phyloP scores from a whole-genome alignment of 2,797 vertebrate genomes.

The Argentina silus region DNA sequence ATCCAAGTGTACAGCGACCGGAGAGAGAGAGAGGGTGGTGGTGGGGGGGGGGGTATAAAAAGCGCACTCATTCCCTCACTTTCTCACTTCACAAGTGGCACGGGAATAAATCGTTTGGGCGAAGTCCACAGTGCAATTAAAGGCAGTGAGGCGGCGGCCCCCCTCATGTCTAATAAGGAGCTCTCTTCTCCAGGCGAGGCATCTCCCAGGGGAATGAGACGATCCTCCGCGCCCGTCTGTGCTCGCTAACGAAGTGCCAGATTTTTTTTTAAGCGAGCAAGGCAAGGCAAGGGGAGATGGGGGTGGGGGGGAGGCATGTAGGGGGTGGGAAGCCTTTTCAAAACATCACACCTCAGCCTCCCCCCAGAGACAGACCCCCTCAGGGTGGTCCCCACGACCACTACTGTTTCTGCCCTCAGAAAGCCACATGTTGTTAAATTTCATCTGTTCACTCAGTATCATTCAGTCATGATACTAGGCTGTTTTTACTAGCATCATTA shows the following conservation, averaged over 20 bases:
- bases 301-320: constrained; percentile 37
- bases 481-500: neutral
- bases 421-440: neutral
- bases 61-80: constrained; percentile 69
- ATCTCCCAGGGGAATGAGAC: constrained; percentile 67
- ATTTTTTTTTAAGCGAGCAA: constrained; percentile 34
- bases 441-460: neutral
- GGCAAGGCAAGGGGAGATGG: neutral
- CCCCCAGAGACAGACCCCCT: constrained; percentile 48
- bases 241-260: constrained; percentile 74
- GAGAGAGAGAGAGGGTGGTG: constrained; percentile 50
- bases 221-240: constrained; percentile 78
- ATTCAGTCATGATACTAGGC: neutral
- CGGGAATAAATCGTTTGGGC: constrained; percentile 73
- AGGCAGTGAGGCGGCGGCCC: constrained; percentile 63
- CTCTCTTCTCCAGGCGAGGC: constrained; percentile 67
- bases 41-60: constrained; percentile 50
- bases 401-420: constrained; percentile 45
- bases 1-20: constrained; percentile 75
- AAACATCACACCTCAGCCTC: constrained; percentile 51
- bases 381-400: constrained; percentile 44
- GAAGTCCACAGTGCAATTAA: constrained; percentile 78
- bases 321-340: neutral
- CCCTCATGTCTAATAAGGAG: constrained; percentile 80
- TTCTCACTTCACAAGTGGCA: constrained; percentile 74